A percentile compares a stretch with the other conserved stretches of the same genome.
These are phyloP conservation scores for Meiosimyza platycephala DNA, from an alignment of 2,888 invertebrate genomes.

Conservation along the genomic window DNA sequence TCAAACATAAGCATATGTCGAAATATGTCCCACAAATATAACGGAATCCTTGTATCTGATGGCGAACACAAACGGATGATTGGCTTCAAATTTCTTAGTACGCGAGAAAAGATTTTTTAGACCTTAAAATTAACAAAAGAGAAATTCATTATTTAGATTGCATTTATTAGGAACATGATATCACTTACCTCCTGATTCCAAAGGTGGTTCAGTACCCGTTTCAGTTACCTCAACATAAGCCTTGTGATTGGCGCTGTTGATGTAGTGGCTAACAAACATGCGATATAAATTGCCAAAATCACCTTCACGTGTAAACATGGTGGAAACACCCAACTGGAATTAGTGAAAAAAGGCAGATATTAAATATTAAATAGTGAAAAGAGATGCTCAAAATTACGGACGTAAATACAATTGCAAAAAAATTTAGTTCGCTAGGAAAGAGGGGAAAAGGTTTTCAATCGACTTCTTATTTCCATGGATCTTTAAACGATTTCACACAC, in stretches of 20 bases:
- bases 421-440: too few species aligned
- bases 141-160: neutral
- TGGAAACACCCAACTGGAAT: conserved; percentile 56
- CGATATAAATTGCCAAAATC: conserved; percentile 63
- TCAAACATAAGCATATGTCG: conserved; percentile 57
- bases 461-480: too few species aligned
- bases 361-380: neutral
- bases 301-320: conserved; percentile 59
- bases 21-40: conserved; percentile 59
- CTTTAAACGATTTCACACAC: too few species aligned
- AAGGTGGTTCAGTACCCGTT: conserved; percentile 55
- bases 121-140: conserved; percentile 44
- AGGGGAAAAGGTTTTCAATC: too few species aligned
- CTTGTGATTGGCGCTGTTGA: conserved; percentile 59
- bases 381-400: neutral
- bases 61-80: conserved; percentile 61
- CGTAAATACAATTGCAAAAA: too few species aligned
- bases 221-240: conserved; percentile 57
- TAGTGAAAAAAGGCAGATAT: neutral
- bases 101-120: conserved; percentile 59
- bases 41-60: conserved; percentile 59
- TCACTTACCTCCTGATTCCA: conserved; percentile 57
- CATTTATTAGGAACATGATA: neutral
- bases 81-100: conserved; percentile 58
- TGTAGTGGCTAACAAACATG: conserved; percentile 62